phyloP scores from a whole-genome alignment of 2,113 vertebrate genomes.

The Probosciger aterrimus region DNA sequence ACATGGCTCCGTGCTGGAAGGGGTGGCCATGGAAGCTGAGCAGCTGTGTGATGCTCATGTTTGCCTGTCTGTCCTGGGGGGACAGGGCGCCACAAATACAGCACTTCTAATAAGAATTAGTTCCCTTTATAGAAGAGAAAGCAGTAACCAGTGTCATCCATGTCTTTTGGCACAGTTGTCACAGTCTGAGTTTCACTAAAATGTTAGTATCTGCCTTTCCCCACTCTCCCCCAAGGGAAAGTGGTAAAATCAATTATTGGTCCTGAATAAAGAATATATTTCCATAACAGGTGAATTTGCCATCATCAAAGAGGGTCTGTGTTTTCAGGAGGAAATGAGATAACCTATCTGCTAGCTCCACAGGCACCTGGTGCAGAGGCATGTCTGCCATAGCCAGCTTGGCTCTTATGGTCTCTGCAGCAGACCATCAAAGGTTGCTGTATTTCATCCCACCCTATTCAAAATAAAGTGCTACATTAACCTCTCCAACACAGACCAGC shows the following conservation, averaged over 20 bases:
- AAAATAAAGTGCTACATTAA: neutral
- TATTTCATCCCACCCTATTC: neutral
- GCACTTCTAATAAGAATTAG: neutral
- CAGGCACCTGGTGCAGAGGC: neutral
- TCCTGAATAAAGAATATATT: neutral
- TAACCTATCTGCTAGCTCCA: constrained; percentile 14
- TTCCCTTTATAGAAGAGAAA: neutral
- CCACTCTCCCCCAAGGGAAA: neutral
- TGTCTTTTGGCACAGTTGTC: neutral
- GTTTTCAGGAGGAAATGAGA: constrained; percentile 66
- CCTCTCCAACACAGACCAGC: neutral
- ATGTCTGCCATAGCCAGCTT: neutral
- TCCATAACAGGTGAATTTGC: constrained; percentile 60
- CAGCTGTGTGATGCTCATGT: accelerated
- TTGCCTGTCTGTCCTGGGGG: neutral
- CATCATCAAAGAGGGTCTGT: constrained; percentile 27
- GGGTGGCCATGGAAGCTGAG: neutral
- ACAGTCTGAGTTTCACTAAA: neutral
- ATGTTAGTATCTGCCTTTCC: neutral
- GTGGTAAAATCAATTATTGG: neutral
- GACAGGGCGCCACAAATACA: accelerated
- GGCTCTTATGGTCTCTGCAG: neutral
- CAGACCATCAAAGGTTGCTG: neutral
- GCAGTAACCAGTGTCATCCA: neutral
- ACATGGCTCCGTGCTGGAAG: neutral